A percentile compares a stretch with the other conserved stretches of the same genome.
Conservation (phyloP, 2,113 vertebrate species). For the Trochalopteron elliotii region DNA sequence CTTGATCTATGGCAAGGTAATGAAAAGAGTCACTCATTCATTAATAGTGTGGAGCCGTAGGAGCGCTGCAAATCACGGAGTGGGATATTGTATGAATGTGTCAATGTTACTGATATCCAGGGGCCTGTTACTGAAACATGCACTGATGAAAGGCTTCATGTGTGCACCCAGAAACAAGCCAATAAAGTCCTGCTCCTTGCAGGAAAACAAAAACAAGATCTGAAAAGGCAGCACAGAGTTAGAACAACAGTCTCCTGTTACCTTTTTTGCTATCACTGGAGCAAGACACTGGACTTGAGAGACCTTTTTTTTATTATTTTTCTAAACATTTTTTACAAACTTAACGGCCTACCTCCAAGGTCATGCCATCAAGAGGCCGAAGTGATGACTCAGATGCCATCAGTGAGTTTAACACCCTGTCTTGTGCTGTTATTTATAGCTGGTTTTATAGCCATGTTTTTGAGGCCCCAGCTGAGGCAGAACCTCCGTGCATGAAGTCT, state of each 20-base stretch:
- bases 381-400: constrained; percentile 58
- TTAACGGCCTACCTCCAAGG: constrained; percentile 29
- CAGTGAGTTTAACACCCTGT: constrained; percentile 33
- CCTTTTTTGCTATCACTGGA: constrained; percentile 36
- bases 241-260: constrained; percentile 53
- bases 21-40: constrained; percentile 66
- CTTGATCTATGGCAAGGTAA: constrained; percentile 63
- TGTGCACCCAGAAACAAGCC: constrained; percentile 17
- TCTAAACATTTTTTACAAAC: constrained; percentile 8
- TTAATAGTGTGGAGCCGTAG: not conserved
- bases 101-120: constrained; percentile 61
- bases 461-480: not conserved
- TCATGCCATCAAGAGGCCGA: constrained; percentile 14
- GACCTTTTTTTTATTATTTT: constrained; percentile 30
- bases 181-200: constrained; percentile 9
- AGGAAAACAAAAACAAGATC: constrained; percentile 58
- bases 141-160: constrained; percentile 50
- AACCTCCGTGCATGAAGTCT: not conserved
- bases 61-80: constrained; percentile 5
- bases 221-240: not conserved
- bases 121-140: not conserved
- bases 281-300: constrained; percentile 33
- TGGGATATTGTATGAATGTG: constrained; percentile 56
- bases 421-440: constrained; percentile 22
- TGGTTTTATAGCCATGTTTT: not conserved